Evolutionary conservation across 64 coral and sea anemone genomes (phyloP).

Genomic region (Pocillopora verrucosa): DNA sequence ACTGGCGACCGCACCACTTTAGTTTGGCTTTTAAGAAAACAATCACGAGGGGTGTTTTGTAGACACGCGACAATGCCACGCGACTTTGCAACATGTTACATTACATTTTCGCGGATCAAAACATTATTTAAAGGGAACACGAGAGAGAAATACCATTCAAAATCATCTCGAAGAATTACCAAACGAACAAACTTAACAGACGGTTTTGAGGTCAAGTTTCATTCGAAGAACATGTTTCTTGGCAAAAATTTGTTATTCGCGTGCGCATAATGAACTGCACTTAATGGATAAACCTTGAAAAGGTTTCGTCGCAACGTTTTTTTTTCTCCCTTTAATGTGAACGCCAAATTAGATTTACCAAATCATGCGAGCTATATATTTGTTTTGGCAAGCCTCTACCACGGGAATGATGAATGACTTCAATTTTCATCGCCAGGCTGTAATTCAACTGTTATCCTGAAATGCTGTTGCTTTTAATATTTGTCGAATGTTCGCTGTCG

Average conservation of each 20-base stretch:
- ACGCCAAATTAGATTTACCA: background rate
- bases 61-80: constrained; percentile 9
- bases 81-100: constrained; percentile 19
- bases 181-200: background rate
- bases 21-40: constrained; percentile 8
- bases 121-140: background rate
- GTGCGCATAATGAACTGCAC: background rate
- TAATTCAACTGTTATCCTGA: background rate
- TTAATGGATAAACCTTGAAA: background rate
- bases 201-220: background rate
- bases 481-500: background rate
- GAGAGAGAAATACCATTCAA: background rate
- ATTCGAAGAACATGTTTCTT: background rate
- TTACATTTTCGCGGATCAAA: constrained; percentile 14
- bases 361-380: background rate
- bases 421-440: background rate
- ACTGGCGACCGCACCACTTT: constrained; percentile 40
- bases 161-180: background rate
- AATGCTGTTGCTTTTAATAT: background rate
- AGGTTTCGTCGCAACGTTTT: background rate
- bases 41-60: background rate
- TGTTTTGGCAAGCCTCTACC: background rate
- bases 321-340: background rate
- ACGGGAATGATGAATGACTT: background rate
- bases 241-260: background rate